Evolutionary conservation across 2,888 invertebrate genomes (phyloP), one percentile per base, ranked within the genome.

Genomic region (Pristionchus mayeri): DNA sequence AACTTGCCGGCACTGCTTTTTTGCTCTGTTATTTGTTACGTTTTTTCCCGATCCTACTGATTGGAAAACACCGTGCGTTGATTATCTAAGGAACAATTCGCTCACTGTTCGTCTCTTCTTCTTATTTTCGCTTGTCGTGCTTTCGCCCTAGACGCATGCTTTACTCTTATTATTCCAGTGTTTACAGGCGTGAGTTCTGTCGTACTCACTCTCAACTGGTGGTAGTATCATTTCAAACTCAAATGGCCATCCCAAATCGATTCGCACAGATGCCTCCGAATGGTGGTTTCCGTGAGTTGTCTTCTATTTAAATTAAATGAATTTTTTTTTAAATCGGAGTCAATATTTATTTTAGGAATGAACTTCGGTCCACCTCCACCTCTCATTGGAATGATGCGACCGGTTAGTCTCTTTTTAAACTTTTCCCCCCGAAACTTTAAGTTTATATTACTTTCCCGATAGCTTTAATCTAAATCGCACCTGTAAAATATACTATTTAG

Each of bases 221-320:
- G 67, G 67, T n/a, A 37, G 40, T 54, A 67, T 21, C 37, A 27
- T 37, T 67, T 4, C 16, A 9, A 54, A 4, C 4, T n/a, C 4
- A 54, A 54, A 79, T 79, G 79, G 79, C 79, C 16, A 37, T 34
- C 18, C 52, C 54, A 16, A 52, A 52, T 11, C 52, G 79, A 27
- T 79, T 54, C 34, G 54, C 79, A 11, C n/a, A 52, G 48, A 79
- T 79, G 79, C 79, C 79, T 13, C 37, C 13, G 54, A 50, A 37
- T 30, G 52, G 50, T 54, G 79, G 79, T n/a, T 54, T 79, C 37
- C 21, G 79, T 79, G 1, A 79, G 79, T 79, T 79, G 1, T 54
- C 18, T 54, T 52, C 24, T 48, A 27, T 24, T 3, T 16, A n/a
- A 11, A n/a, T 27, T 75, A 7, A 9, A 18, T 6, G 37, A 21